These are phyloP conservation scores for Sclerurus mexicanus DNA, from an alignment of 2,113 vertebrate species.

Conservation along the genomic window DNA sequence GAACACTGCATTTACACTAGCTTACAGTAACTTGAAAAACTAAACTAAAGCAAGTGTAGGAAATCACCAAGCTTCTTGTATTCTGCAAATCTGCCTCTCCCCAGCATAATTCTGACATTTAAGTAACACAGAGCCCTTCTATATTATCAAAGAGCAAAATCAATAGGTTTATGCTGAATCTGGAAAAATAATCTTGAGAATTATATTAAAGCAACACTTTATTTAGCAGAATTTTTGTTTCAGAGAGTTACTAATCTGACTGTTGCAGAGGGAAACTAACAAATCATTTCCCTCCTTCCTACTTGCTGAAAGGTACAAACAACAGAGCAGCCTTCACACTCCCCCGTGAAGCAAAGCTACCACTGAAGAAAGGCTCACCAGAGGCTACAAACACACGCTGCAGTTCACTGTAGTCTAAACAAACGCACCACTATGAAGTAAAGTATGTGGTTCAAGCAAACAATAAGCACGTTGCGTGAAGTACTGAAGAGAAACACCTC, in stretches of 20 bases:
- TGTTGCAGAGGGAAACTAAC: background rate
- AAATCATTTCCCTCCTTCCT: background rate
- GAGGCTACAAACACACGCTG: background rate
- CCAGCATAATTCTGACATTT: background rate
- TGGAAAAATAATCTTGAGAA: background rate
- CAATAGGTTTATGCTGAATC: background rate
- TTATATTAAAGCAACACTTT: background rate
- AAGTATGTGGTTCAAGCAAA: background rate
- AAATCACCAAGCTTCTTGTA: background rate
- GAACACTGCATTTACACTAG: background rate
- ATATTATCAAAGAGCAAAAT: background rate
- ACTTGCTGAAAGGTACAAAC: background rate
- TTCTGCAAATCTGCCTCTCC: background rate
- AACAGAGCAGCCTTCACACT: background rate
- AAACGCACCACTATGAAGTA: background rate
- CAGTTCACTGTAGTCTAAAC: background rate
- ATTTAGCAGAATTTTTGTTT: background rate
- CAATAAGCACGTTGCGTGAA: background rate
- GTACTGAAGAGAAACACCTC: background rate
- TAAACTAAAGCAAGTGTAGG: background rate
- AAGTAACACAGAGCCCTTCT: background rate
- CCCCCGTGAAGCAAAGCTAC: background rate
- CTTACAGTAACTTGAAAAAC: background rate
- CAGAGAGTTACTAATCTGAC: background rate
- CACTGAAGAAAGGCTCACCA: background rate